Base-by-base conservation (phyloP, 1,140 invertebrate species). In the Drosophila biarmipes region DNA sequence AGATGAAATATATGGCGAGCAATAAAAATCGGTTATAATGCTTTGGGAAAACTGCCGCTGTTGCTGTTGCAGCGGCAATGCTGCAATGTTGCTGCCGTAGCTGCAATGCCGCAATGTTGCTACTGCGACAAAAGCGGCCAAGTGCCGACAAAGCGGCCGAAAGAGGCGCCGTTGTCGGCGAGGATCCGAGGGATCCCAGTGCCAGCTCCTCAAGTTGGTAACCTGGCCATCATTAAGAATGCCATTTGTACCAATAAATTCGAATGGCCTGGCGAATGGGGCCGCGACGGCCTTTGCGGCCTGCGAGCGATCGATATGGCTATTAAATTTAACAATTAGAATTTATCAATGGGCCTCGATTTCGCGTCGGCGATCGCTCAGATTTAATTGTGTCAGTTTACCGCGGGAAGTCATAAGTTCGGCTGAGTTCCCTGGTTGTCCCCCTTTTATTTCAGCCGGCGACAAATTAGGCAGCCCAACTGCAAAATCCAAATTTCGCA, bases 241-340 rank as follows among this genome's bases (percentile, higher is more conserved):
- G 68, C 76, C 84, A 89, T 89, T 90, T 89, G 84, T 89, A 90
- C 80, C 85, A 89, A 89, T 89, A 89, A 89, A 90, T 84, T 85
- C 67, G 80, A 84, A 90, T 89, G 80, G 76, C 48, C 48, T 56
- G 67, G 63, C 56, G 40, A 43, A 63, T 69, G 54, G 27, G 63
- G 46, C 40, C 42, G 58, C 40, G 58, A 11, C 8, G 46, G 76
- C 15, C 49, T 42, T 55, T 74, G 45, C 14, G 43, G 40, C 21
- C 59, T 4, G 40, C 37, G 73, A 80, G 79, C 79, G 81, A 84
- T 90, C 76, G 87, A 90, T 90, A 87, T 69, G 87, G 74, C 89
- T 79, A 90, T 90, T 90, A 90, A 90, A 90, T 90, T 90, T 90
- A 90, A 90, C 89, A 90, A 90, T 90, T 90, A 90, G 87, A 90